These are phyloP conservation scores for Clarias fuscus DNA, from an alignment of 2,797 vertebrate species.

Conservation along the genomic window DNA sequence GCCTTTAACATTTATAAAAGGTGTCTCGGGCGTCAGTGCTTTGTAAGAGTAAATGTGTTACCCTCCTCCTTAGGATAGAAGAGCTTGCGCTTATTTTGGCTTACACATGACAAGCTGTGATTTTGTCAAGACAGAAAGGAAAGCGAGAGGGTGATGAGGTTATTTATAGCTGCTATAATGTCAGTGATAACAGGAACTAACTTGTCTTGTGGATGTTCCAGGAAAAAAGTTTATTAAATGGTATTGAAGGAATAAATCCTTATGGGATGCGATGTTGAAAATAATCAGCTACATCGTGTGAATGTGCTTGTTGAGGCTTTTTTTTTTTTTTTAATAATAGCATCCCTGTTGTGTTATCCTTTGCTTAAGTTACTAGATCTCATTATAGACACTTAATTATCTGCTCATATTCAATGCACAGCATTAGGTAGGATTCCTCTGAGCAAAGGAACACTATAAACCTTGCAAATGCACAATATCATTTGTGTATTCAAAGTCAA, in stretches of 20 bases:
- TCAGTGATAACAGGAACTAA: neutral
- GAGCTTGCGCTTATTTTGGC: neutral
- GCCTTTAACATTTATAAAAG: too few relatives aligned
- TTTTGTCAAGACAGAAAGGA: neutral
- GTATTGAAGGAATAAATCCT: neutral
- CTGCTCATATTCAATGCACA: neutral
- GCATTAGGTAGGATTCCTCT: constrained; percentile 20
- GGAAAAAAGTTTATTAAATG: too few relatives aligned
- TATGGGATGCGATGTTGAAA: constrained; percentile 1
- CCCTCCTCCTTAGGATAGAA: neutral
- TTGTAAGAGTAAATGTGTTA: too few relatives aligned
- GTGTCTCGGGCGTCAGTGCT: too few relatives aligned
- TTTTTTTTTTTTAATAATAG: neutral
- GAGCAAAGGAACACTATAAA: neutral
- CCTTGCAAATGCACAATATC: neutral
- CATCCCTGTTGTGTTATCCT: neutral
- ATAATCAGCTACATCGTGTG: neutral
- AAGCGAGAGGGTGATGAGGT: neutral
- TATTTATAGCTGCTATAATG: neutral
- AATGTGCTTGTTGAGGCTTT: neutral
- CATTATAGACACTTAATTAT: neutral
- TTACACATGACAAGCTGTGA: neutral
- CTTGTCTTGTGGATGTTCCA: neutral
- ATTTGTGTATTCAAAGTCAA: constrained; percentile 33
- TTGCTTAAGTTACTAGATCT: neutral